phyloP scores from a whole-genome alignment of 1,140 invertebrate genomes.

The Drosophila triauraria region DNA sequence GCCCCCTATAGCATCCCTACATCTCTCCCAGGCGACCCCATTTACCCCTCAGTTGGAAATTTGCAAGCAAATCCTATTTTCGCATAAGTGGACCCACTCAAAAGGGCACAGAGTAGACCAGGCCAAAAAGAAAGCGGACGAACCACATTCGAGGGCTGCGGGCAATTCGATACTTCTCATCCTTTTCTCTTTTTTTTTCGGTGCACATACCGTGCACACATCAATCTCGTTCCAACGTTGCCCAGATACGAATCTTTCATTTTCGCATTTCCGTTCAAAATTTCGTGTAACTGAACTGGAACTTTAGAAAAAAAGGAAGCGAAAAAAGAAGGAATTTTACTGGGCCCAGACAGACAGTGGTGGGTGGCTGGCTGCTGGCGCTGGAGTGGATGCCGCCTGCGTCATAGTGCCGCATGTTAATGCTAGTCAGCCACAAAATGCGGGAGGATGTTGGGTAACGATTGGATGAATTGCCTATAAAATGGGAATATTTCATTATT shows the following conservation, averaged over 20 bases:
- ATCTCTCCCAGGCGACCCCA: neutral
- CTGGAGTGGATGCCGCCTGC: conserved; percentile 23
- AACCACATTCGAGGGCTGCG: conserved; percentile 67
- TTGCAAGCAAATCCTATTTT: conserved; percentile 81
- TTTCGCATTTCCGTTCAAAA: conserved; percentile 79
- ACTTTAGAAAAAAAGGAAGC: conserved; percentile 53
- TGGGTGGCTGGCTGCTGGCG: conserved; percentile 5
- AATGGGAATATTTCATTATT: neutral
- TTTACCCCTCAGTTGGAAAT: conserved; percentile 39
- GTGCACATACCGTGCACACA: conserved; percentile 60
- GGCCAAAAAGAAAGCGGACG: conserved; percentile 23
- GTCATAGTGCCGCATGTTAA: conserved; percentile 60
- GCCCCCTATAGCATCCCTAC: neutral
- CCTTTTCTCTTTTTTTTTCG: conserved; percentile 26
- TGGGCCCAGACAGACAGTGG: conserved; percentile 48
- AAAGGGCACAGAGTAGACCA: conserved; percentile 12
- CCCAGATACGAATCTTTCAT: conserved; percentile 79
- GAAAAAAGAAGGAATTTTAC: conserved; percentile 37
- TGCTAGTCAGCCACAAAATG: conserved; percentile 29
- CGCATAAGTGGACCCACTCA: conserved; percentile 54
- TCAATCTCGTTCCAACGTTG: conserved; percentile 73
- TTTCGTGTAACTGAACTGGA: conserved; percentile 77
- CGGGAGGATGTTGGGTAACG: neutral
- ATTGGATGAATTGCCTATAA: conserved; percentile 5
- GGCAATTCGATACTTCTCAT: conserved; percentile 66